Base-by-base conservation (phyloP, 2,888 invertebrate species). In the Seira sanloemensis region DNA sequence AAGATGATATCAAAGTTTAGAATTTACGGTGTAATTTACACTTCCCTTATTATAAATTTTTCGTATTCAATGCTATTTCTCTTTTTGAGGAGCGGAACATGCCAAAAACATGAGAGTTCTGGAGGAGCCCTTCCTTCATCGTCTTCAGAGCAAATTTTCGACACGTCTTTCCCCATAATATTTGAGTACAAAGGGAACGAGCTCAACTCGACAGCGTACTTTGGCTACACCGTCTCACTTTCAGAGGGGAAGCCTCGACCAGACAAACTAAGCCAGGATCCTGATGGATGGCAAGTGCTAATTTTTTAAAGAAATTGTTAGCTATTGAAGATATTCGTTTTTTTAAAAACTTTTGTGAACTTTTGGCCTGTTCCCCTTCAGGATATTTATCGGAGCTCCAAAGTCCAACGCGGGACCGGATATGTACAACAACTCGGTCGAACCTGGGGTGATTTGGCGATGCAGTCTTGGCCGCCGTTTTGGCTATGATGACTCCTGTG, bases 361-460 rank as follows among this genome's bases (percentile, higher is more conserved):
- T n/a, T n/a, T n/a, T n/a, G n/a, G n/a, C n/a, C n/a, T n/a, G n/a
- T n/a, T n/a, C n/a, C n/a, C n/a, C n/a, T n/a, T 0, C 25, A 86
- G 86, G 86, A 75, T 86, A 37, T 86, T 78, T 66, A 78, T 86
- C 58, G 86, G 86, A 46, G 86, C 86, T 16, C 86, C 86, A 1
- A 84, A 71, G 7, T 65, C 81, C 5, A 80, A 82, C 26, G 46
- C 74, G 2, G 19, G 73, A 2, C 12, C n/a, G 16, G 2, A 1
- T 4, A 19, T 62, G n/a, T 74, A 74, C n/a, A 26, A 19, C 25
- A 16, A 4, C 18, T 1, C 16, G 12, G 50, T 50, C 16, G 50
- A 80, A 5, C 78, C 84, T 16, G 86, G 86, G 0, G 81, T 81
- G 0, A 16, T 86, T 4, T 84, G 84, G 84, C 68, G 84, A 27